phyloP scores from a whole-genome alignment of 2,113 vertebrate genomes.

The Psephotus haematonotus region DNA sequence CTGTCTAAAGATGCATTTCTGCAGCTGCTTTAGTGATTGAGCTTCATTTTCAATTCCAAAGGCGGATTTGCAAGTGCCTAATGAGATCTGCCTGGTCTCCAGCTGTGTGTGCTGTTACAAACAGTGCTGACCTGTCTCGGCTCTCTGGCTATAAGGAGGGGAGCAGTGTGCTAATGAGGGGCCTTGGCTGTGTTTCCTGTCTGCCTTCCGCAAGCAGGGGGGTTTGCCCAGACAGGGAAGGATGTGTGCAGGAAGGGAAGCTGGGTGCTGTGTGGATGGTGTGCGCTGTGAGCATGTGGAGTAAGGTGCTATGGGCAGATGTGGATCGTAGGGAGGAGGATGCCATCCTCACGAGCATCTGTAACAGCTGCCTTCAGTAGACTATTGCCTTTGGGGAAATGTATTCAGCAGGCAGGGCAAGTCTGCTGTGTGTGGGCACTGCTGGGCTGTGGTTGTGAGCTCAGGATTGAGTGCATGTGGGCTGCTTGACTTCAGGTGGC shows the following conservation, averaged over 20 bases:
- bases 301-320: background rate
- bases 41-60: background rate
- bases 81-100: conserved; percentile 11
- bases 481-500: background rate
- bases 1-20: background rate
- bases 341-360: background rate
- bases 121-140: background rate
- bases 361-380: background rate
- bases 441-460: background rate
- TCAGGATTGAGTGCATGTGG: rapidly evolving
- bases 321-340: background rate
- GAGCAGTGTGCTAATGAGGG: background rate
- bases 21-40: background rate
- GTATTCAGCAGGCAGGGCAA: background rate
- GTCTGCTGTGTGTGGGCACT: rapidly evolving
- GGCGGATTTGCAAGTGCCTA: background rate
- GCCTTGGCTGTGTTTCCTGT: background rate
- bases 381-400: background rate
- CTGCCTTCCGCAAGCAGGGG: background rate
- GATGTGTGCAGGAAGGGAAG: background rate
- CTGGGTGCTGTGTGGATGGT: background rate
- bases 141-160: background rate
- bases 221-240: rapidly evolving
- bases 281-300: rapidly evolving
- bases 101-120: background rate